These are phyloP conservation scores for Lycaena phlaeas DNA, from an alignment of 2,888 invertebrate species.

Conservation along the genomic window DNA sequence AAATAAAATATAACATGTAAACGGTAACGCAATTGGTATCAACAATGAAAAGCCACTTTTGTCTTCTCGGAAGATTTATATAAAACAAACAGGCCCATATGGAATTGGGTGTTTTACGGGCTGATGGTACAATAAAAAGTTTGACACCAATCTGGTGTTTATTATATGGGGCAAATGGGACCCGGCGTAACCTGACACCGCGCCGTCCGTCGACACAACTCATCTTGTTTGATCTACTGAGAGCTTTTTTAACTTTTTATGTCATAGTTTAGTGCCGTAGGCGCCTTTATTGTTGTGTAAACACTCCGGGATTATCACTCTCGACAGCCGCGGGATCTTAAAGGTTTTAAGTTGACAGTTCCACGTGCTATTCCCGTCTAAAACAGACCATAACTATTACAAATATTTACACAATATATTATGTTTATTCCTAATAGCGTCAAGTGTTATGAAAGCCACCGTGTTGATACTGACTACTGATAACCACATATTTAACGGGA, in stretches of 20 bases:
- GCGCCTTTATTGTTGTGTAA: constrained; percentile 65
- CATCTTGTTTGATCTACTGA: constrained; percentile 70
- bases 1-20: too few relatives aligned
- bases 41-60: constrained; percentile 33
- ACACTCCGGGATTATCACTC: constrained; percentile 51
- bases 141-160: constrained; percentile 71
- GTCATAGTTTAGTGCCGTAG: constrained; percentile 64
- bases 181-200: constrained; percentile 56
- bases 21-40: constrained; percentile 28
- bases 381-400: background rate
- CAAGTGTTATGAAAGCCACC: too few relatives aligned
- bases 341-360: constrained; percentile 13
- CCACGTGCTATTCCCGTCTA: constrained; percentile 3
- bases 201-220: constrained; percentile 59
- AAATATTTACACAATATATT: constrained; percentile 2
- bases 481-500: too few relatives aligned
- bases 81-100: constrained; percentile 41
- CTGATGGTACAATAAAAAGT: constrained; percentile 66
- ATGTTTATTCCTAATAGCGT: background rate
- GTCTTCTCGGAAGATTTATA: constrained; percentile 58
- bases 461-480: too few relatives aligned
- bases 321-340: constrained; percentile 26
- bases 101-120: constrained; percentile 48
- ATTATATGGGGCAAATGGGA: constrained; percentile 68
- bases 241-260: constrained; percentile 73